phyloP scores from a whole-genome alignment of 2,888 invertebrate species.

The Ecliptopera silaceata region DNA sequence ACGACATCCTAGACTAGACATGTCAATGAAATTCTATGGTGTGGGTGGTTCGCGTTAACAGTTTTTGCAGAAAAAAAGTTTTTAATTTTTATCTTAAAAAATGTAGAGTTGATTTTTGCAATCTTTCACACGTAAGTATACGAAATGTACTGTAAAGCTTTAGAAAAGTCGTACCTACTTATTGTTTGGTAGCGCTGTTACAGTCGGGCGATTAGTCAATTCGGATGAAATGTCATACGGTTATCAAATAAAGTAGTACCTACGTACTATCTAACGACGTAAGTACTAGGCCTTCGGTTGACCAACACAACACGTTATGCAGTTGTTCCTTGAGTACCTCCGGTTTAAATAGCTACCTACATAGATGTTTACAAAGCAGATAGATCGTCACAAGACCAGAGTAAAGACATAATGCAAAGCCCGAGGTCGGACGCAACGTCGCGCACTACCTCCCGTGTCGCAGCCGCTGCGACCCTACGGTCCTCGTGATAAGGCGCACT shows the following conservation, averaged over 20 bases:
- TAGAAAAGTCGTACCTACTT: neutral
- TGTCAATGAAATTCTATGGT: neutral
- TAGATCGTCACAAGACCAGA: slow-evolving; percentile 76
- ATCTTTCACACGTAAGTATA: too few species aligned
- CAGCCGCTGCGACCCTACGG: slow-evolving; percentile 65
- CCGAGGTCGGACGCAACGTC: slow-evolving; percentile 56
- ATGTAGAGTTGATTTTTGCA: neutral
- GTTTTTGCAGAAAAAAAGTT: neutral
- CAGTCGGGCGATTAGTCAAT: too few species aligned
- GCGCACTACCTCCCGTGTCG: slow-evolving; percentile 38
- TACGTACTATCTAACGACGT: neutral
- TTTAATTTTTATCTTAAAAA: neutral
- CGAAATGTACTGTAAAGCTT: too few species aligned
- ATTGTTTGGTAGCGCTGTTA: neutral
- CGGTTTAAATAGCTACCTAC: neutral
- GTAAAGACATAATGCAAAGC: slow-evolving; percentile 64
- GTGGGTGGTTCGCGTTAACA: neutral
- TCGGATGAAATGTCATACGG: too few species aligned
- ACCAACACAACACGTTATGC: too few species aligned
- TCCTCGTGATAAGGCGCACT: slow-evolving; percentile 75
- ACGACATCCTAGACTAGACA: neutral
- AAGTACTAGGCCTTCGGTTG: too few species aligned
- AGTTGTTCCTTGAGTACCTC: too few species aligned
- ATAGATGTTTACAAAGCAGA: slow-evolving; percentile 34
- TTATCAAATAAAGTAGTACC: too few species aligned